These are phyloP conservation scores for Actinopyga echinites DNA, from an alignment of 53 echinoderm and acorn worm genomes.

Conservation along the genomic window DNA sequence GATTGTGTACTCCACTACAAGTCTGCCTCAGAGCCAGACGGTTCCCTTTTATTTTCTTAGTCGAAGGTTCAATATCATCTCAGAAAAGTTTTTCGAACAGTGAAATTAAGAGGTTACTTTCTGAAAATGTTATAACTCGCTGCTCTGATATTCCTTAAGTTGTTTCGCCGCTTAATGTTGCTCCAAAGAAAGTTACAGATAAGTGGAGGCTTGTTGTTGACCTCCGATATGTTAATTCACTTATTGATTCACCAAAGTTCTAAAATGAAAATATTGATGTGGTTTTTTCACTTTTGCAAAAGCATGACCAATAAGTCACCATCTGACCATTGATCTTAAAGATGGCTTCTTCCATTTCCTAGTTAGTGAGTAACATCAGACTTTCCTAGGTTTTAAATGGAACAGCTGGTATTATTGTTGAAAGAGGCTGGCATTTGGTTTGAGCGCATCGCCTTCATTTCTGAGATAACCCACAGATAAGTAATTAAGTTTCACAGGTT, in stretches of 20 bases:
- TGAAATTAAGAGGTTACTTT: too few relatives aligned
- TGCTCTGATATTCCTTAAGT: background rate
- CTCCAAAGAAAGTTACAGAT: background rate
- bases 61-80: background rate
- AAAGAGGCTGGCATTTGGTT: background rate
- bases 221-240: background rate
- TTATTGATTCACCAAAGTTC: background rate
- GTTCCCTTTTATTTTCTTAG: too few relatives aligned
- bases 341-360: background rate
- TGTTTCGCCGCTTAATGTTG: background rate
- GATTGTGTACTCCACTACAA: too few relatives aligned
- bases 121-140: background rate
- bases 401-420: background rate
- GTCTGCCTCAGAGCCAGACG: too few relatives aligned
- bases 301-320: background rate
- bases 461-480: background rate
- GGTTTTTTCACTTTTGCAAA: background rate
- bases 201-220: background rate
- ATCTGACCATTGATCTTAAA: background rate
- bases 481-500: background rate
- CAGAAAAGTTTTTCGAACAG: background rate
- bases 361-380: background rate
- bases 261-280: background rate
- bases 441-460: background rate
- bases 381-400: constrained; percentile 1